These are phyloP conservation scores for Epinephelus cyanopodus DNA, from an alignment of 2,113 vertebrate species.

Conservation along the genomic window DNA sequence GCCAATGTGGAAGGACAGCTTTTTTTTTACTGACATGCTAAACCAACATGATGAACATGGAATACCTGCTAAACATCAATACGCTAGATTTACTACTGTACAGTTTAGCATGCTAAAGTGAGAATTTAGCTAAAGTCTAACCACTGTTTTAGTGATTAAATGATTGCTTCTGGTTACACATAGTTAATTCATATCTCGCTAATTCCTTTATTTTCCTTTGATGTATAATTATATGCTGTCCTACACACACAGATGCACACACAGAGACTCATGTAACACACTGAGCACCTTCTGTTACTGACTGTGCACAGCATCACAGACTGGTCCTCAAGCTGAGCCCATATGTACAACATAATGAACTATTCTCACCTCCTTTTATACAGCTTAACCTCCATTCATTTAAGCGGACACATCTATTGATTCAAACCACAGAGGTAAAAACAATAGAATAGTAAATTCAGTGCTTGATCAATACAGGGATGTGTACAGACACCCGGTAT, in stretches of 20 bases:
- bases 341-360: slow-evolving; percentile 8
- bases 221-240: too few relatives aligned
- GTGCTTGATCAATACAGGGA: not conserved
- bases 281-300: not conserved
- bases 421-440: not conserved
- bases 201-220: not conserved
- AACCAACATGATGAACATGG: too few relatives aligned
- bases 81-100: too few relatives aligned
- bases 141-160: too few relatives aligned
- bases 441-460: not conserved
- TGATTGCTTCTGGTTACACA: too few relatives aligned
- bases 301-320: slow-evolving; percentile 3
- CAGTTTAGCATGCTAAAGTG: too few relatives aligned
- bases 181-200: not conserved
- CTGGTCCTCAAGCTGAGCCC: slow-evolving; percentile 7
- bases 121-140: too few relatives aligned
- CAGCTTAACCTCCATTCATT: not conserved
- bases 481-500: too few relatives aligned
- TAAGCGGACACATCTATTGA: not conserved
- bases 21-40: too few relatives aligned
- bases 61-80: too few relatives aligned
- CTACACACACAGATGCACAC: not conserved
- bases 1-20: too few relatives aligned
- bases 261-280: not conserved
- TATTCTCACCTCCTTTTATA: not conserved